Evolutionary conservation across 2,797 vertebrate genomes (phyloP).

Genomic region (Serranus cabrilla): DNA sequence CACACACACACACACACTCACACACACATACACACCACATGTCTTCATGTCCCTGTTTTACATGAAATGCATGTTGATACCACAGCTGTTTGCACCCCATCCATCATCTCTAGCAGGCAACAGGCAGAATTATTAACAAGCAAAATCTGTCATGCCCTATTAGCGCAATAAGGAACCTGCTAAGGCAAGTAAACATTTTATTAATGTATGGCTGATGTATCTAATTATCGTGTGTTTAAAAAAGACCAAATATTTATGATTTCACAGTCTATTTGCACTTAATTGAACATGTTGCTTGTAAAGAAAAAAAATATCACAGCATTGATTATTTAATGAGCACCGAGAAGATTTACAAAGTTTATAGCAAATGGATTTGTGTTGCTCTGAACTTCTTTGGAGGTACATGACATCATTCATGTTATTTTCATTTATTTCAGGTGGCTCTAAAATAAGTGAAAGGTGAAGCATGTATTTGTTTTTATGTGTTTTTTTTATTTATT

Average conservation of each 20-base stretch:
- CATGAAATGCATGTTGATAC: slow-evolving; percentile 85
- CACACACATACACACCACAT: slow-evolving; percentile 57
- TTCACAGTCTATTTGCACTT: slow-evolving; percentile 82
- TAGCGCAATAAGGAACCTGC: slow-evolving; percentile 83
- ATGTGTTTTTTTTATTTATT: background rate
- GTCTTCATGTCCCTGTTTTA: slow-evolving; percentile 83
- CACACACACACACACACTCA: slow-evolving; percentile 6
- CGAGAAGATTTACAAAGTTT: slow-evolving; percentile 59
- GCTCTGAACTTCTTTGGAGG: slow-evolving; percentile 38
- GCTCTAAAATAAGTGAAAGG: no score
- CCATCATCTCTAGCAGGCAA: slow-evolving; percentile 86
- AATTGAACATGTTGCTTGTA: slow-evolving; percentile 68
- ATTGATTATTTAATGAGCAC: slow-evolving; percentile 60
- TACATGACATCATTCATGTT: slow-evolving; percentile 35
- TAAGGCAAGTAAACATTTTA: slow-evolving; percentile 83
- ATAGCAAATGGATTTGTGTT: slow-evolving; percentile 14
- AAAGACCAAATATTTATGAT: slow-evolving; percentile 76
- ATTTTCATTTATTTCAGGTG: no score
- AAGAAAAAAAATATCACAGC: slow-evolving; percentile 50
- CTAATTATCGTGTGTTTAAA: slow-evolving; percentile 77
- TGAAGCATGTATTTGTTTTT: no score
- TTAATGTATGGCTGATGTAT: slow-evolving; percentile 81
- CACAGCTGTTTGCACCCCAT: slow-evolving; percentile 85
- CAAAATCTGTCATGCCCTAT: slow-evolving; percentile 85
- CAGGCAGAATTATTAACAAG: slow-evolving; percentile 86